Percentiles rank a stretch among this genome's conserved stretches.
These are phyloP conservation scores for Ictidomys tridecemlineatus DNA, from an alignment of 2,113 vertebrate species.

Conservation along the genomic window DNA sequence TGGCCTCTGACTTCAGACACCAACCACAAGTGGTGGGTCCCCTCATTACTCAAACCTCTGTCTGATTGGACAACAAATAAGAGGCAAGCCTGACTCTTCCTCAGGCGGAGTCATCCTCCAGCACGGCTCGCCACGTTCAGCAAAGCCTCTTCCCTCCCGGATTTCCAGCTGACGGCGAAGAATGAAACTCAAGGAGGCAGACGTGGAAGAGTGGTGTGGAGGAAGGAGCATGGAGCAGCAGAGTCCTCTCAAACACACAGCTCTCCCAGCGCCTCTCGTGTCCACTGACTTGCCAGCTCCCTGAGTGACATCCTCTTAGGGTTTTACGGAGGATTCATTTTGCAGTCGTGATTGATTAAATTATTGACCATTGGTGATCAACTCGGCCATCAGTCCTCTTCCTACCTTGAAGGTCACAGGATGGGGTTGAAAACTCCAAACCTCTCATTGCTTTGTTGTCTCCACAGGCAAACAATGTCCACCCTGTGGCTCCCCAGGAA, in stretches of 20 bases:
- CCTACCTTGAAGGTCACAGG: neutral
- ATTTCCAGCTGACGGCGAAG: neutral
- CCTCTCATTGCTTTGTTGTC: neutral
- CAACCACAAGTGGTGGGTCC: neutral
- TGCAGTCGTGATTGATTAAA: neutral
- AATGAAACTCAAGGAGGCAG: neutral
- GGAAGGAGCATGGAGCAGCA: neutral
- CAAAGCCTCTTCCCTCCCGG: neutral
- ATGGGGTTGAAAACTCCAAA: neutral
- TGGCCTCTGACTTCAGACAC: neutral
- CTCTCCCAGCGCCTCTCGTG: too few relatives aligned
- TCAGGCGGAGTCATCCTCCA: neutral
- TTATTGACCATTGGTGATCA: neutral
- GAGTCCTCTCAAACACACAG: neutral
- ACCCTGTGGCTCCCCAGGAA: neutral
- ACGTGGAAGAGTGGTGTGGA: neutral
- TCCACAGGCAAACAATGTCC: neutral
- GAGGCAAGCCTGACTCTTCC: fast-evolving
- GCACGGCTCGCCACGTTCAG: neutral
- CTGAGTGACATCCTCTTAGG: too few relatives aligned
- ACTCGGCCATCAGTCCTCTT: neutral
- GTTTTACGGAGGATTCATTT: neutral
- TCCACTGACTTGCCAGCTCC: neutral
- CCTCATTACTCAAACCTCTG: neutral
- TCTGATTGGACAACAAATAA: neutral